Evolutionary conservation across 2,888 invertebrate genomes (phyloP), one percentile per base, ranked within the genome.

Genomic region (Lamproptera curius): DNA sequence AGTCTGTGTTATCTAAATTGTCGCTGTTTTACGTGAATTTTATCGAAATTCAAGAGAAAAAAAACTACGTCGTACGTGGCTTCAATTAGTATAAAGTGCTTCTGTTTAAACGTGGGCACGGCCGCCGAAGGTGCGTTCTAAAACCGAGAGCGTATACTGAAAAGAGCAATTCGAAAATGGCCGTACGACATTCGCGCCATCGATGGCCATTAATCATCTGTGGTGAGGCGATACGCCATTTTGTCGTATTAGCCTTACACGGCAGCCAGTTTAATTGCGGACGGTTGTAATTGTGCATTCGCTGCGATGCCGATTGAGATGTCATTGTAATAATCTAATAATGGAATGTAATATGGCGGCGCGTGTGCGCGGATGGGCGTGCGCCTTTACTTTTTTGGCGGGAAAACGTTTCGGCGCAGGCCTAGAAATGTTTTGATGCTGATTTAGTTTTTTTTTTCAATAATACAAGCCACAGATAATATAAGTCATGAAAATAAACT

Each of bases 231-330:
- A 58, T 58, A 58, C 71, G 74, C 77, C 79, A 80, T 81, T 68
- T 80, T 79, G 77, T 66, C 70, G 65, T 72, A 76, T 81, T 79
- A 78, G 62, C 78, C 77, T 62, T 76, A 78, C 58, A 76, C 67
- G 77, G 78, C 63, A 67, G 62, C 62, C 58, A 63, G 70, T 54
- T 58, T 70, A 74, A 80, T 78, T 78, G 71, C 58, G 38, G 49
- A 52, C 60, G 59, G 60, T 59, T 58, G 52, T 54, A 63, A 61
- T 59, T 62, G 57, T 62, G 57, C 45, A 16, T 53, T 53, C 51
- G 47, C 54, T 60, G 61, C 55, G 57, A 63, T 56, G 67, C 61
- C 65, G 66, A 65, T 63, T 62, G 58, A 74, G 71, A 70, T 67
- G 65, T 77, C 69, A 68, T 53, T 54, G 61, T 68, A 60, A 61